Evolutionary conservation across 2,888 invertebrate genomes (phyloP).

Genomic region (Trichogramma dendrolimi): DNA sequence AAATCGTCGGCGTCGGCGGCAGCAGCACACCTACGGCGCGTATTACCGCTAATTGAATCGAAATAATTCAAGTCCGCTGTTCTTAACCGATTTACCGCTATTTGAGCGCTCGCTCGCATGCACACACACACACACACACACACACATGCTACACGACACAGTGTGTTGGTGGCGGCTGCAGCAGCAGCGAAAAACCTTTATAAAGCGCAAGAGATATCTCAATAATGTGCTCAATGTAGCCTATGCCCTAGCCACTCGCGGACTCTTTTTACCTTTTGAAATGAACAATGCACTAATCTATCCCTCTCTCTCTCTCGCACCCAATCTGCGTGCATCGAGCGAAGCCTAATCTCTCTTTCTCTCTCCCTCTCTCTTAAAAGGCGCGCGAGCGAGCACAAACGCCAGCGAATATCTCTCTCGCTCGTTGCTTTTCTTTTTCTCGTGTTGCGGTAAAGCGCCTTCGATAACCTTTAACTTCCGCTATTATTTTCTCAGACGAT

Average conservation of each 20-base stretch:
- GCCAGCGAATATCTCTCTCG: slow-evolving; percentile 3
- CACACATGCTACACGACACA: too few relatives aligned
- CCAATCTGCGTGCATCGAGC: background rate
- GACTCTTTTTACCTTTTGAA: too few relatives aligned
- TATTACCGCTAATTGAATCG: slow-evolving; percentile 8
- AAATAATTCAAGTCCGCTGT: background rate
- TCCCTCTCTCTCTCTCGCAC: background rate
- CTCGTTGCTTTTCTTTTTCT: background rate
- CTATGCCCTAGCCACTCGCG: too few relatives aligned
- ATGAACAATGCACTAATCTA: slow-evolving; percentile 13
- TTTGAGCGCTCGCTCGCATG: background rate
- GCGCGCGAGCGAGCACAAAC: background rate
- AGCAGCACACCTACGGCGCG: too few relatives aligned
- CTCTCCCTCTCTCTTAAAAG: slow-evolving; percentile 1
- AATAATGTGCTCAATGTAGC: slow-evolving; percentile 13
- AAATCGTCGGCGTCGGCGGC: too few relatives aligned
- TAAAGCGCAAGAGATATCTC: slow-evolving; percentile 16
- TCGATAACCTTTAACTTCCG: background rate
- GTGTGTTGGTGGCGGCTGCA: too few relatives aligned
- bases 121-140: too few relatives aligned
- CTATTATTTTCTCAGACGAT: slow-evolving; percentile 13
- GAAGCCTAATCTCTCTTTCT: slow-evolving; percentile 12
- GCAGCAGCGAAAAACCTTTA: background rate
- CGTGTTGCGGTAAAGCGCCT: slow-evolving; percentile 3
- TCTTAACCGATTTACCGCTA: background rate